phyloP scores from a whole-genome alignment of 2,888 invertebrate genomes.

The Caenorhabditis sp. region DNA sequence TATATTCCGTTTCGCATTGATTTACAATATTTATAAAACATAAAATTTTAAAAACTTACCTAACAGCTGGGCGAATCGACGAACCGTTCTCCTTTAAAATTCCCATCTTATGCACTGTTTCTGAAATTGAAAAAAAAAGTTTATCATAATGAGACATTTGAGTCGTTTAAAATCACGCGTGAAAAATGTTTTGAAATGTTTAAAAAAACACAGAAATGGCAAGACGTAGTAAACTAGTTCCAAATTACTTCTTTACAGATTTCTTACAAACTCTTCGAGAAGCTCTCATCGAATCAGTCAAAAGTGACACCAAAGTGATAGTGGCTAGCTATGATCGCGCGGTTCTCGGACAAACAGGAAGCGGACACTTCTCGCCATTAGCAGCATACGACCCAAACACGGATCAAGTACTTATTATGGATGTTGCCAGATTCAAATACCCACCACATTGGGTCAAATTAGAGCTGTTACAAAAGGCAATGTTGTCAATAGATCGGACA shows the following conservation, averaged over 20 bases:
- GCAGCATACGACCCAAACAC: slow-evolving; percentile 71
- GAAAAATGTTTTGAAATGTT: no score
- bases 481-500: slow-evolving; percentile 69
- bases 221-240: no score
- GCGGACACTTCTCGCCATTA: slow-evolving; percentile 70
- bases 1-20: no score
- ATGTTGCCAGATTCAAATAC: slow-evolving; percentile 72
- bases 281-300: slow-evolving; percentile 39
- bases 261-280: slow-evolving; percentile 45
- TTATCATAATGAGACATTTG: no score
- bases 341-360: slow-evolving; percentile 71
- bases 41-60: no score
- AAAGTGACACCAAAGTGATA: slow-evolving; percentile 64
- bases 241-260: slow-evolving; percentile 4
- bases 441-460: slow-evolving; percentile 72
- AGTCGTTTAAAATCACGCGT: no score
- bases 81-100: no score
- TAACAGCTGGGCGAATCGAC: no score
- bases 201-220: no score
- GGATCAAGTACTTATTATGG: slow-evolving; percentile 71
- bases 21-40: no score
- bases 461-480: slow-evolving; percentile 69
- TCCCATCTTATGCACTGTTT: no score
- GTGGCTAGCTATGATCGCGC: slow-evolving; percentile 71
- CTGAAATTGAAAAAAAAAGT: no score